These are phyloP conservation scores for Cyprinodon brontotheroides DNA, from an alignment of 2,113 vertebrate species.

Conservation along the genomic window DNA sequence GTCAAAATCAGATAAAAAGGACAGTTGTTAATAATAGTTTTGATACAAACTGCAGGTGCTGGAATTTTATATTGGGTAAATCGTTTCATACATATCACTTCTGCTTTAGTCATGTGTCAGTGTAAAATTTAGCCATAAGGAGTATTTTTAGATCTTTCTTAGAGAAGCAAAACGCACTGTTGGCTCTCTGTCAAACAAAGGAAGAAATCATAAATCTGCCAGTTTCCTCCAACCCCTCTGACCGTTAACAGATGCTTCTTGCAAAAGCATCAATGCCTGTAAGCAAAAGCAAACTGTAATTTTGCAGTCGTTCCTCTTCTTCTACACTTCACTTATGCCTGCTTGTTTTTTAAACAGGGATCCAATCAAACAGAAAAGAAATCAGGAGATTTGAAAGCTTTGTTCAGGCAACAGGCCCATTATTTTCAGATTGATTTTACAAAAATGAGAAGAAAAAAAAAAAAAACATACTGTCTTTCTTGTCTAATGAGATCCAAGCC, in stretches of 20 bases:
- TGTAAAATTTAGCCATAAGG: neutral
- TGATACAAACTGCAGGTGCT: neutral
- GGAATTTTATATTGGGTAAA: neutral
- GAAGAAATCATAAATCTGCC: slow-evolving; percentile 8
- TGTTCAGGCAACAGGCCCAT: neutral
- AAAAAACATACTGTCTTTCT: neutral
- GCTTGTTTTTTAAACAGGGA: neutral
- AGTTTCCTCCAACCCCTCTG: slow-evolving; percentile 4
- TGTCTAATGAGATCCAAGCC: neutral
- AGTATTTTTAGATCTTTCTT: neutral
- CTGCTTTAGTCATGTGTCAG: neutral
- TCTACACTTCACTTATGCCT: neutral
- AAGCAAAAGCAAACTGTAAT: neutral
- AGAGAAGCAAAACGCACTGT: slow-evolving; percentile 23
- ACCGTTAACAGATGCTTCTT: slow-evolving; percentile 14
- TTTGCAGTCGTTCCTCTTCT: neutral
- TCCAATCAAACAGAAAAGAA: slow-evolving; percentile 2
- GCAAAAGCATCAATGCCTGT: slow-evolving; percentile 5
- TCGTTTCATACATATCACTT: neutral
- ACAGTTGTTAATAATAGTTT: neutral
- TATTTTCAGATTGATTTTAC: neutral
- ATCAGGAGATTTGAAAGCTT: neutral
- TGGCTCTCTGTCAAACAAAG: neutral
- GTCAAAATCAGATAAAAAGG: neutral
- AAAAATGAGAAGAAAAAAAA: too few species aligned